A percentile compares a stretch with the other conserved stretches of the same genome.
Conservation (phyloP, 2,888 invertebrate species). For the Heteropelma amictum region DNA sequence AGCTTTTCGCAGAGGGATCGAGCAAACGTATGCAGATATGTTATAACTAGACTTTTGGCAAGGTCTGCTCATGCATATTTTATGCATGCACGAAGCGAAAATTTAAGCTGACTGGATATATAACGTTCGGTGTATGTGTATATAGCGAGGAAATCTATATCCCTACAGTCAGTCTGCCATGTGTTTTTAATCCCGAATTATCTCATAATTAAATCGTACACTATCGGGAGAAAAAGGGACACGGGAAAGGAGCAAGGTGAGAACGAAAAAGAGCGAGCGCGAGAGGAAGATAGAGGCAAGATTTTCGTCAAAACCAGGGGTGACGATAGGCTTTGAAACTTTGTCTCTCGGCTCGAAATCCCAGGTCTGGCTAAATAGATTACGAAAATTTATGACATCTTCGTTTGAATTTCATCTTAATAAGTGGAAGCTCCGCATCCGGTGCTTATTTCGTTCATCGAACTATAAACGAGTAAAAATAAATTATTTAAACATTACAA, state of each 20-base stretch:
- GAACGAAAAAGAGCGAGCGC: neutral
- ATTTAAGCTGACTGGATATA: slow-evolving; percentile 49
- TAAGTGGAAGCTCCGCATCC: too few species aligned
- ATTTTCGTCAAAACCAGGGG: slow-evolving; percentile 25
- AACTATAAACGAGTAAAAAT: too few species aligned
- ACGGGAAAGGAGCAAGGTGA: neutral
- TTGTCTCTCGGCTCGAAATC: slow-evolving; percentile 9
- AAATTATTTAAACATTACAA: too few species aligned
- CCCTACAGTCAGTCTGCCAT: slow-evolving; percentile 15
- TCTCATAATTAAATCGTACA: slow-evolving; percentile 51
- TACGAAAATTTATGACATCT: slow-evolving; percentile 21
- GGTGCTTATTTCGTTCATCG: too few species aligned
- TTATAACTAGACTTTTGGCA: slow-evolving; percentile 45
- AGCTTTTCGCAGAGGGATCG: slow-evolving; percentile 34
- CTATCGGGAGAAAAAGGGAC: slow-evolving; percentile 17
- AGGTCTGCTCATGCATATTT: slow-evolving; percentile 51
- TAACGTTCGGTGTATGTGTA: slow-evolving; percentile 21
- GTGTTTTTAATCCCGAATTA: slow-evolving; percentile 49
- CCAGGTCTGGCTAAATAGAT: slow-evolving; percentile 28
- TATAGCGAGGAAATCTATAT: slow-evolving; percentile 22
- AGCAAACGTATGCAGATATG: slow-evolving; percentile 47
- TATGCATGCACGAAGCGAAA: slow-evolving; percentile 45
- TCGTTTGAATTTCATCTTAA: neutral
- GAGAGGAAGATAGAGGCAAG: neutral
- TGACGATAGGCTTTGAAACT: too few species aligned